These are phyloP conservation scores for Torymus tubicola DNA, from an alignment of 2,888 invertebrate genomes.

Conservation along the genomic window DNA sequence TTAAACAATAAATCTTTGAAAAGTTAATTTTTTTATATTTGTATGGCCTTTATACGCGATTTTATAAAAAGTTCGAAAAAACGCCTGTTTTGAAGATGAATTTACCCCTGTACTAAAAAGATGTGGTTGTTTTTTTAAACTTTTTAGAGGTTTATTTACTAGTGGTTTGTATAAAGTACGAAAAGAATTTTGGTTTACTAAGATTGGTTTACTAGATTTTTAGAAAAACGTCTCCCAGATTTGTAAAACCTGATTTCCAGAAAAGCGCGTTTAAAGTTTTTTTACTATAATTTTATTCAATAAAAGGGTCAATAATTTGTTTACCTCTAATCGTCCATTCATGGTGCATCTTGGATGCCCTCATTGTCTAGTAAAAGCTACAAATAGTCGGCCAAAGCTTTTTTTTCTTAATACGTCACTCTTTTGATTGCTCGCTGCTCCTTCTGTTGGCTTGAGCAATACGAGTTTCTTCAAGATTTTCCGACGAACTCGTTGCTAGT, in stretches of 20 bases:
- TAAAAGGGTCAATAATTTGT: not conserved
- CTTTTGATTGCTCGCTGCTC: constrained; percentile 19
- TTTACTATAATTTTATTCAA: not conserved
- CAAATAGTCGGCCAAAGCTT: constrained; percentile 15
- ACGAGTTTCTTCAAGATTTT: constrained; percentile 9
- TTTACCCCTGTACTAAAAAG: not conserved
- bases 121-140: not conserved
- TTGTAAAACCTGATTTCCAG: not conserved
- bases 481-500: constrained; percentile 4
- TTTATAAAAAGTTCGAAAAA: no score
- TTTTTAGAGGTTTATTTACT: constrained; percentile 4
- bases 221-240: not conserved
- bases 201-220: not conserved
- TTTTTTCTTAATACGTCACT: constrained; percentile 25
- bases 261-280: constrained; percentile 15
- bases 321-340: constrained; percentile 5
- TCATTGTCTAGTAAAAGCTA: not conserved
- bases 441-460: constrained; percentile 15
- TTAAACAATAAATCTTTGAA: not conserved
- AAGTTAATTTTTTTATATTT: constrained; percentile 2
- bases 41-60: not conserved
- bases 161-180: not conserved
- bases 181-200: not conserved
- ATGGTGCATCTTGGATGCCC: not conserved
- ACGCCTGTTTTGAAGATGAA: not conserved